Conservation (phyloP, 2,113 vertebrate species). For the Zosterops japonicus region DNA sequence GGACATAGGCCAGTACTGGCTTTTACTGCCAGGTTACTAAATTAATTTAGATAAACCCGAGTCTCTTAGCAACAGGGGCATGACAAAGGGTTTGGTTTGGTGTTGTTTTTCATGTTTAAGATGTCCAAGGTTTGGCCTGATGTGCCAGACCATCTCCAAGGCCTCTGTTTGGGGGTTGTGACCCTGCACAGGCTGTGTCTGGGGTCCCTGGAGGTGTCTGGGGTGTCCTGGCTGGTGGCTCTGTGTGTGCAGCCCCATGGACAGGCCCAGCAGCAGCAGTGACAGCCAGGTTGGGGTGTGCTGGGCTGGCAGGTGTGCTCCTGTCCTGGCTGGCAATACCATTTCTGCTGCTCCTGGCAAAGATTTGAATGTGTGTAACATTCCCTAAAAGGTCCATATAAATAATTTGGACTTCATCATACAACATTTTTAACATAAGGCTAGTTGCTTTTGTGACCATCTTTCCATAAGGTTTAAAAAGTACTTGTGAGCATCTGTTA, state of each 20-base stretch:
- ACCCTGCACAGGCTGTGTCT: neutral
- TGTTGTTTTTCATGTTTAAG: neutral
- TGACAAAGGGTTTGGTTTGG: neutral
- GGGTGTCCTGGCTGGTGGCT: neutral
- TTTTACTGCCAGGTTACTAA: neutral
- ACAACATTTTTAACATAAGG: neutral
- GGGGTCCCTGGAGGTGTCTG: accelerated
- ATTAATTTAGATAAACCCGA: neutral
- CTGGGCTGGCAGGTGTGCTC: neutral
- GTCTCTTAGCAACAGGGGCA: accelerated
- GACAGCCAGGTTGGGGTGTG: neutral
- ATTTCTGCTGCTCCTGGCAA: neutral
- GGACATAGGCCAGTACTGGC: too few relatives aligned
- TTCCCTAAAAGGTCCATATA: neutral
- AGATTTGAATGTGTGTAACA: accelerated
- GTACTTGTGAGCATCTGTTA: neutral
- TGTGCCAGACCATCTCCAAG: accelerated
- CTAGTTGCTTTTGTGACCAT: neutral
- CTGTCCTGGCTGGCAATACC: accelerated
- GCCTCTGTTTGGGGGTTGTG: neutral
- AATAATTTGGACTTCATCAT: neutral
- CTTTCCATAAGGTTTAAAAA: neutral
- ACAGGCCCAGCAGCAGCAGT: accelerated
- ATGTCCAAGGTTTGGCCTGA: neutral
- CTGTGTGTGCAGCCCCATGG: neutral